phyloP scores from a whole-genome alignment of 2,113 vertebrate genomes.

The human (Homo sapiens) region GRCh38 chr1:20152001-20152500 shows the following conservation, averaged over 20 bases:
- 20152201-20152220: neutral
- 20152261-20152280: neutral
- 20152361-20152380: accelerated
- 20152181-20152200: neutral
- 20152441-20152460: accelerated
- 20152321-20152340: neutral
- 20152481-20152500: neutral
- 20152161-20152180: accelerated
- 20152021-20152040: neutral
- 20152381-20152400: neutral
- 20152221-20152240: neutral
- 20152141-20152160: neutral
- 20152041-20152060: too few relatives aligned
- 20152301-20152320: neutral
- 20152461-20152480: neutral
- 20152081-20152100: accelerated
- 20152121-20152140: neutral
- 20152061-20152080: neutral
- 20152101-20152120: accelerated
- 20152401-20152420: neutral
- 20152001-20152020: accelerated
- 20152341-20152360: neutral
- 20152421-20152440: neutral
- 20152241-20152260: neutral
- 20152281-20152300: neutral